These are phyloP conservation scores for Megalopta genalis DNA, from an alignment of 1,140 invertebrate species.

Conservation along the genomic window DNA sequence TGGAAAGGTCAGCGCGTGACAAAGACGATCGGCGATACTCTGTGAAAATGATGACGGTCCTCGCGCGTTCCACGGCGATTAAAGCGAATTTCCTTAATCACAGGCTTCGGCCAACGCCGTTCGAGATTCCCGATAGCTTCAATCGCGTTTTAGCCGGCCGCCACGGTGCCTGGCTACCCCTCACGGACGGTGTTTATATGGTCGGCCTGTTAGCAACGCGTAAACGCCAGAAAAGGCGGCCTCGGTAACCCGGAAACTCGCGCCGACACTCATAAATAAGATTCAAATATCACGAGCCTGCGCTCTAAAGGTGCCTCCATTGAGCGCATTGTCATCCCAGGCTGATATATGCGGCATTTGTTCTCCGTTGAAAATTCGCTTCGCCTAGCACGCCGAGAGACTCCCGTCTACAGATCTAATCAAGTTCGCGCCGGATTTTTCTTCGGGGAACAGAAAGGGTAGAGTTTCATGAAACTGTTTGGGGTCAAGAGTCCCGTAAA, in stretches of 20 bases:
- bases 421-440: no score
- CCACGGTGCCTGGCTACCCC: no score
- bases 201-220: not conserved
- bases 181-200: not conserved
- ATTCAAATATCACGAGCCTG: conserved; percentile 38
- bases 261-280: conserved; percentile 23
- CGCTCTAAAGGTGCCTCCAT: conserved; percentile 17
- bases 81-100: not conserved
- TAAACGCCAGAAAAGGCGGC: conserved; percentile 14
- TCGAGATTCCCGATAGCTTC: not conserved
- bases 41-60: not conserved
- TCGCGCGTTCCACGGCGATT: not conserved
- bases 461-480: no score
- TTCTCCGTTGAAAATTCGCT: conserved; percentile 3
- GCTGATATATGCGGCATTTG: conserved; percentile 22
- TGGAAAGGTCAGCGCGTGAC: conserved; percentile 11
- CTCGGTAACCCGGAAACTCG: conserved; percentile 11
- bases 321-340: conserved; percentile 30
- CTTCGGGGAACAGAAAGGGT: no score
- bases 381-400: not conserved
- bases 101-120: not conserved
- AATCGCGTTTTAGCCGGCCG: not conserved
- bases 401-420: not conserved
- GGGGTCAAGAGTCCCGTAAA: not conserved
- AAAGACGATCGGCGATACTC: not conserved